Base-by-base conservation (phyloP, 2,888 invertebrate genomes). In the Hypomecis punctinalis region DNA sequence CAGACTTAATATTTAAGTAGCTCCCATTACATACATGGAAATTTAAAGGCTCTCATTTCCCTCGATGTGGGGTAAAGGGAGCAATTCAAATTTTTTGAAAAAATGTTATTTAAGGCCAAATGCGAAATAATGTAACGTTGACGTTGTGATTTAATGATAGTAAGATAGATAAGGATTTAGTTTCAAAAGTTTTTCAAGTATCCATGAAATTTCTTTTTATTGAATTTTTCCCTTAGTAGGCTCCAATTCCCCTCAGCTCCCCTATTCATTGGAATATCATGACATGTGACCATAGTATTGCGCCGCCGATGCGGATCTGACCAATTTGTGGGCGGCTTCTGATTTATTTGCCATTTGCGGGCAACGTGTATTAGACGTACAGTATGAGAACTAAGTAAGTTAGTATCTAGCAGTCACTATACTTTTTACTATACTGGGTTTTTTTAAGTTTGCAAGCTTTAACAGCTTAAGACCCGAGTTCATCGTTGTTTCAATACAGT, bases 291-390 rank as follows among this genome's bases (percentile, higher is more conserved):
- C 72, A 73, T 60, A 54, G 72, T 80, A 82, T 82, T 83, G 79
- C 69, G 68, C 74, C 78, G 56, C 55, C 65, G 65, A 79, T 77
- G 78, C 74, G 73, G 79, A 84, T 83, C 83, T 81, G 68, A 82
- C 79, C 83, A 89, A 87, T 89, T 89, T 88, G 89, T 83, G 88
- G 84, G 82, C 85, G 83, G 85, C 86, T 86, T 59, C 72, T 77
- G 89, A 89, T 88, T 88, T 80, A 81, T 73, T 57, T 51, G 33
- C 11, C 56, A 45, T 49, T 57, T 52, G 52, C 46, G 57, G 52
- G 10, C n/a, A 11, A 7, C 52, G 36, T 56, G 42, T 53, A 46
- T 11, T 11, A 6, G 33, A 48, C 35, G 8, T 23, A 11, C 53
- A 57, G 63, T 53, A 63, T 39, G 39, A 11, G 11, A 36, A 33